Evolutionary conservation across 2,113 vertebrate species (phyloP), one percentile per base, ranked within the genome.

Genomic region (Cephalopterus ornatus): DNA sequence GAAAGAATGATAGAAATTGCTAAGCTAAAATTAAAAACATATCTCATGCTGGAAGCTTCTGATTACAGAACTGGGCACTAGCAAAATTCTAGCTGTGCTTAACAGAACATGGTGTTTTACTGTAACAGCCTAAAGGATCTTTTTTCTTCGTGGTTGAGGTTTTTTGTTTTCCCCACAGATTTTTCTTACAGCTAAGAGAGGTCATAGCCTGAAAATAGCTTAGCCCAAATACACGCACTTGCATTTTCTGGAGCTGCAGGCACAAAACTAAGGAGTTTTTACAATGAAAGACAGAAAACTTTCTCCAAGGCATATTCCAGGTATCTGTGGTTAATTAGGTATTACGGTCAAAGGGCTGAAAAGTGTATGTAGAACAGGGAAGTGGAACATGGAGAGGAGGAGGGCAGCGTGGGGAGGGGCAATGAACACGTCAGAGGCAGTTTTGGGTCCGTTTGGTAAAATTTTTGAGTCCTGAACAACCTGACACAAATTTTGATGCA

Each of bases 141-240:
- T 49, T 59, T 77, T 70, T 49, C 3, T n/a, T 66, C 18, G 4
- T 20, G 14, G n/a, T 35, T 44, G 47, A 4, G n/a, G n/a, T n/a
- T 8, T 35, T 59, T 59, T 21, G 33, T 15, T 35, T n/a, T n/a
- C n/a, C n/a, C 3, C 3, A 9, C 0, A 7, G 3, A 33, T 70
- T 28, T 44, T 73, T 78, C 14, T 16, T 8, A 44, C 14, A 37
- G 7, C 2, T 28, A 58, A 47, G 37, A 72, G 14, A 35, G 4
- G 23, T 46, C n/a, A 41, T 11, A 85, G 24, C n/a, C 47, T 68
- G 24, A 41, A 88, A 59, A 65, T 13, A 67, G 39, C 35, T 67
- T 49, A 74, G 26, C 10, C 20, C 63, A 78, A 49, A 75, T 42
- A n/a, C 3, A 67, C 11, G 5, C 7, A 18, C 7, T 58, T 35